Evolutionary conservation across 2,113 vertebrate genomes (phyloP).

Genomic region (Talpa occidentalis): DNA sequence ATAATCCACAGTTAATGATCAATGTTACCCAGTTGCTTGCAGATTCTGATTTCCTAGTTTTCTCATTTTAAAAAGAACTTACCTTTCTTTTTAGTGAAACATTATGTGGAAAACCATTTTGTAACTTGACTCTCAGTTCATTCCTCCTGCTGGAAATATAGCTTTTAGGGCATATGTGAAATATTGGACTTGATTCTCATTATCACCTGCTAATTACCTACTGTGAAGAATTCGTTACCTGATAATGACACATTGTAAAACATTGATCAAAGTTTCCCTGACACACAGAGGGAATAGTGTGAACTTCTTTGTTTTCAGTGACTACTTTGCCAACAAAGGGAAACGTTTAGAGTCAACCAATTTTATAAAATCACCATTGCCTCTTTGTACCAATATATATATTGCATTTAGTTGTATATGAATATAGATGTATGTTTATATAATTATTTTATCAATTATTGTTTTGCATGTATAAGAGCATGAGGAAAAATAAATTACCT

Average conservation of each 20-base stretch:
- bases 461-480: background rate
- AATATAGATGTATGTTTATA: background rate
- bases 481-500: background rate
- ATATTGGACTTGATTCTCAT: slow-evolving; percentile 82
- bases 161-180: slow-evolving; percentile 79
- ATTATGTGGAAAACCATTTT: slow-evolving; percentile 40
- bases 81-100: background rate
- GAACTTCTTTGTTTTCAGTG: slow-evolving; percentile 75
- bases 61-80: slow-evolving; percentile 29
- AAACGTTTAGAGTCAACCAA: background rate
- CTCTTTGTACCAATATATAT: background rate
- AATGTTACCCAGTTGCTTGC: background rate
- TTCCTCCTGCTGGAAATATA: slow-evolving; percentile 67
- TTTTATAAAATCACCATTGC: background rate
- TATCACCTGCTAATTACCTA: slow-evolving; percentile 86
- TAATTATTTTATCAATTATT: background rate
- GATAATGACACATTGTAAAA: slow-evolving; percentile 83
- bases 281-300: slow-evolving; percentile 49
- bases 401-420: background rate
- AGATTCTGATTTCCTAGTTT: slow-evolving; percentile 27
- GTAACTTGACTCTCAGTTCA: slow-evolving; percentile 64
- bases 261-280: slow-evolving; percentile 77
- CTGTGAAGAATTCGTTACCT: slow-evolving; percentile 82
- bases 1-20: background rate
- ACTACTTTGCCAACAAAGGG: background rate